Conservation (phyloP, 2,888 invertebrate genomes). For the Neoascia interrupta region DNA sequence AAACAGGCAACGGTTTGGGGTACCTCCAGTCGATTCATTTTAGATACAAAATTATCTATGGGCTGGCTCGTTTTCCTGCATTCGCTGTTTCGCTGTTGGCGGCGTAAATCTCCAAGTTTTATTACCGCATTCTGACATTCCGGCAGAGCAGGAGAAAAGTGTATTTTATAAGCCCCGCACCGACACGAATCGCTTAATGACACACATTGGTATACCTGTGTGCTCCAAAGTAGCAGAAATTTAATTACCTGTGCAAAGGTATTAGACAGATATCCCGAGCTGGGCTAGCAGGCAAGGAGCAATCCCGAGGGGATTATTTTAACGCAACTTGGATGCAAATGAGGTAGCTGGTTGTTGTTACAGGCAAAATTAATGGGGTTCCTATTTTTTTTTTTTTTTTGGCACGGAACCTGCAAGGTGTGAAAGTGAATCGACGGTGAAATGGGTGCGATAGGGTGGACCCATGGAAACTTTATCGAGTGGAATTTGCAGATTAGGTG, state of each 20-base stretch:
- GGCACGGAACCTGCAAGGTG: constrained; percentile 23
- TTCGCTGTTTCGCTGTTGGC: background rate
- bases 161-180: background rate
- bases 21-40: background rate
- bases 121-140: constrained; percentile 27
- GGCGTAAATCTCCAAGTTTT: constrained; percentile 40
- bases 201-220: background rate
- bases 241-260: constrained; percentile 50
- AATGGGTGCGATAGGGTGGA: constrained; percentile 34
- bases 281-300: background rate
- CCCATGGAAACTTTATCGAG: too few species aligned
- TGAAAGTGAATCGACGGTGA: constrained; percentile 35
- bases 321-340: constrained; percentile 49
- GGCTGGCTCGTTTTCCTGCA: constrained; percentile 15
- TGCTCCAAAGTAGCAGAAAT: constrained; percentile 13
- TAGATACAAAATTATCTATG: constrained; percentile 20
- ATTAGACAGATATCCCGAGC: constrained; percentile 10
- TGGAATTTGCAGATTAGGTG: too few species aligned
- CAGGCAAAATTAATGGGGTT: constrained; percentile 40
- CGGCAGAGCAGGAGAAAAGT: background rate
- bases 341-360: constrained; percentile 1
- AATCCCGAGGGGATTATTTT: constrained; percentile 31
- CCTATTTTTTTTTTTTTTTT: too few species aligned
- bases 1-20: background rate
- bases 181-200: constrained; percentile 16